Evolutionary conservation across 2,797 vertebrate species (phyloP), one percentile per base, ranked within the genome.

Genomic region (Enteromius argenteus): DNA sequence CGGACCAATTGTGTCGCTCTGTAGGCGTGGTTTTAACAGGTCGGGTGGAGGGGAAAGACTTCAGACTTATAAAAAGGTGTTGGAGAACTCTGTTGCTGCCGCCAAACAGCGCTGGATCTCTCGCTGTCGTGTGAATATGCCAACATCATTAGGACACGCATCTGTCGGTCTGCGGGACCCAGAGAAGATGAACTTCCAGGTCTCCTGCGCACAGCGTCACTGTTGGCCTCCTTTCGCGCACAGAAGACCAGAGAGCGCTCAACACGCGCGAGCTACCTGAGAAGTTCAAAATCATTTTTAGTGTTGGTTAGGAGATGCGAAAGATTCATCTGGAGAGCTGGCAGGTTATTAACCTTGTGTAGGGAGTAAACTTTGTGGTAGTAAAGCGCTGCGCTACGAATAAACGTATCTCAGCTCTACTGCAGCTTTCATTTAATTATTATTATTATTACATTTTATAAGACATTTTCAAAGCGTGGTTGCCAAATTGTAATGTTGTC

Each of bases 1-100:
- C 96, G 96, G 97, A 98, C 98, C 98, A 99, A 99, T 99, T 97
- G 98, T 96, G 96, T 96, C 92, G 96, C 97, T 94, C 93, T 92
- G 96, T 96, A 95, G 98, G 98, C 98, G 98, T 97, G 98, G 98
- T 97, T 98, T 94, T 97, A 94, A 98, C 98, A 98, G 97, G 96
- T 98, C 97, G 96, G 96, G 96, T 96, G 97, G 96, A 96, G 97
- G 95, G 96, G 95, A 97, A 95, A 95, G 96, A 94, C 96, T 95
- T 93, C 91, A 94, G 97, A 97, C 96, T 97, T 97, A 98, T 98
- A 98, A 98, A 97, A 97, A 98, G 97, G 97, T 99, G 98, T 99
- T 97, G 96, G 97, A 96, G 96, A 97, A 96, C 96, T 95, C 94
- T 91, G 95, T 96, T 94, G 94, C 95, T 94, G 95, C 95, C 93